phyloP scores from a whole-genome alignment of 2,888 invertebrate species.

The Pheosia tremula region DNA sequence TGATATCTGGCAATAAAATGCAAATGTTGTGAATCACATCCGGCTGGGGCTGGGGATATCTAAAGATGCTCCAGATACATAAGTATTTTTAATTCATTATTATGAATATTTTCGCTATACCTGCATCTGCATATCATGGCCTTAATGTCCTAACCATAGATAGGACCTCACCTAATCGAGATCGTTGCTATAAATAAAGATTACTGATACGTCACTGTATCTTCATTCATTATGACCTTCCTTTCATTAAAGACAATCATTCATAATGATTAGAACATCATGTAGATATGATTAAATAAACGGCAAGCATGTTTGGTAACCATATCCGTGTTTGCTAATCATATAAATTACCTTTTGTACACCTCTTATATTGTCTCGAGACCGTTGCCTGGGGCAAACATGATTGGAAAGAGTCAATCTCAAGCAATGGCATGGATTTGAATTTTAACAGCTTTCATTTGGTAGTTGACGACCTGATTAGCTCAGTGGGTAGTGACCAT shows the following conservation, averaged over 20 bases:
- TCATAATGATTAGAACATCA: conserved; percentile 31
- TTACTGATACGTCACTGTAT: conserved; percentile 23
- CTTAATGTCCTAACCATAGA: conserved; percentile 36
- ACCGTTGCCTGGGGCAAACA: neutral
- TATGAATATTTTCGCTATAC: conserved; percentile 40
- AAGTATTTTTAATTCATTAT: conserved; percentile 31
- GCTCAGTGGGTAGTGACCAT: too few species aligned
- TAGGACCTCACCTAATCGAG: conserved; percentile 20
- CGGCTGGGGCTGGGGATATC: conserved; percentile 54
- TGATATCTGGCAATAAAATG: conserved; percentile 51
- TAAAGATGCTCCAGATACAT: conserved; percentile 30
- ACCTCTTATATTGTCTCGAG: neutral
- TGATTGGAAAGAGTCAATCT: neutral
- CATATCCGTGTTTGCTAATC: neutral
- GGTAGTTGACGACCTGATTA: too few species aligned
- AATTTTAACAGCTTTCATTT: too few species aligned
- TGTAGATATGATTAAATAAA: conserved; percentile 20
- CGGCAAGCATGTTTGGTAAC: conserved; percentile 17
- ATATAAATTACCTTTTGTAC: neutral
- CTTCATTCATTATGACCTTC: conserved; percentile 34
- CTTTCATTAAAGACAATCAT: conserved; percentile 30
- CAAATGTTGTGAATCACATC: conserved; percentile 61
- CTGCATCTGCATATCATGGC: conserved; percentile 32
- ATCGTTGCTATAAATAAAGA: conserved; percentile 30
- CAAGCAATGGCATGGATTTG: neutral